These are phyloP conservation scores for Nothobranchius kuhntae DNA, from an alignment of 2,113 vertebrate species.

Conservation along the genomic window DNA sequence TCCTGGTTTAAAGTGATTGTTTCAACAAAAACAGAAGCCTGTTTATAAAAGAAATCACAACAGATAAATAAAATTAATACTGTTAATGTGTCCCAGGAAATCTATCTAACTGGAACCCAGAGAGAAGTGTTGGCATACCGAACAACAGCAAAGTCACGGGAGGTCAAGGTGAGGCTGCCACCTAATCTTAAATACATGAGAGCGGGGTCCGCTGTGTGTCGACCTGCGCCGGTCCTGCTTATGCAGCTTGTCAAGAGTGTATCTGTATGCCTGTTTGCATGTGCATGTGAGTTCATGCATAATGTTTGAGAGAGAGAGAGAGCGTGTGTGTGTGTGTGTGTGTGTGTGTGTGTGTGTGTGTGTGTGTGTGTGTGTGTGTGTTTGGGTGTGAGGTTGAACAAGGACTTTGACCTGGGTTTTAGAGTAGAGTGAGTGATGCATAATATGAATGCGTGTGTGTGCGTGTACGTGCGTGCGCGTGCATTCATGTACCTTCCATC, in stretches of 20 bases:
- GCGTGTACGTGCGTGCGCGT: not conserved
- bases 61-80: conserved; percentile 15
- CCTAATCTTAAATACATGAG: conserved; percentile 68
- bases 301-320: conserved; percentile 30
- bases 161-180: conserved; percentile 64
- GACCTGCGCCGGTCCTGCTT: conserved; percentile 48
- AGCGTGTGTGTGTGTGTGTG: conserved; percentile 15
- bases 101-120: conserved; percentile 25
- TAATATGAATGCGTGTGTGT: not conserved
- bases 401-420: conserved; percentile 35
- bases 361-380: conserved; percentile 3
- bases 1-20: conserved; percentile 36
- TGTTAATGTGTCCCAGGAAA: conserved; percentile 24
- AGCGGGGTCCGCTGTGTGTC: conserved; percentile 25
- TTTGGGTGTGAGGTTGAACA: conserved; percentile 23
- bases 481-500: conserved; percentile 7
- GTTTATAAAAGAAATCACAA: conserved; percentile 10
- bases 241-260: conserved; percentile 51
- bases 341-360: conserved; percentile 9
- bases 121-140: conserved; percentile 34
- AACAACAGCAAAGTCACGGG: conserved; percentile 27
- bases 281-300: conserved; percentile 28
- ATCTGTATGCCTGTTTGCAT: conserved; percentile 16
- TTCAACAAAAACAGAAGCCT: conserved; percentile 10
- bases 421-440: conserved; percentile 13